Evolutionary conservation across 2,113 vertebrate genomes (phyloP).

Genomic region (Microcebus murinus): DNA sequence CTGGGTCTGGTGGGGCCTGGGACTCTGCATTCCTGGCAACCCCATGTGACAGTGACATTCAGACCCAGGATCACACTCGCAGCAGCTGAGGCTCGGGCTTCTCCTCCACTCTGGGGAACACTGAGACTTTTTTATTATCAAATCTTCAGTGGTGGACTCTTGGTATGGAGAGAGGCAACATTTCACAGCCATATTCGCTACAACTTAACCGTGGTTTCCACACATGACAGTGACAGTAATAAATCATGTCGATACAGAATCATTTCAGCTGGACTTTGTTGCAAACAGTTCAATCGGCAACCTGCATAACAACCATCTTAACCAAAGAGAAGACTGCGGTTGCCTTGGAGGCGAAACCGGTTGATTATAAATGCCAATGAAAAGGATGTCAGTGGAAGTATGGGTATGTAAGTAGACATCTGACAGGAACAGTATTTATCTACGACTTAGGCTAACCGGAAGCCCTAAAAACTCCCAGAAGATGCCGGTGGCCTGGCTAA

Average conservation of each 20-base stretch:
- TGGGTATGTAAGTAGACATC: not conserved
- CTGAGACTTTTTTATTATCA: not conserved
- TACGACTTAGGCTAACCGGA: too few species aligned
- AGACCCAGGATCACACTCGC: too few species aligned
- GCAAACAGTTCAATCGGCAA: not conserved
- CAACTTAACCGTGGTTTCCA: not conserved
- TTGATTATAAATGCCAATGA: not conserved
- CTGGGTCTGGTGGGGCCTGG: too few species aligned
- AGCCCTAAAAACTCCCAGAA: not conserved
- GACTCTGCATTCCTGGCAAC: too few species aligned
- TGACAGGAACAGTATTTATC: not conserved
- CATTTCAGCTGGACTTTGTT: not conserved
- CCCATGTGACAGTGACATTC: rapidly evolving
- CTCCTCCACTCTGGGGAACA: not conserved
- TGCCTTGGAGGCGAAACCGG: not conserved
- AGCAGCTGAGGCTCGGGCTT: rapidly evolving
- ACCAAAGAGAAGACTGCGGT: not conserved
- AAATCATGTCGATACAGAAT: not conserved
- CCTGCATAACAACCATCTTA: too few species aligned
- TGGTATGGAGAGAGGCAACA: not conserved
- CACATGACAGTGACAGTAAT: not conserved
- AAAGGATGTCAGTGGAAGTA: too few species aligned
- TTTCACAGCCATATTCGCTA: not conserved
- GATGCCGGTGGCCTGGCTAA: not conserved
- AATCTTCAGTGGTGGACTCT: not conserved